Base-by-base conservation (phyloP, 2,888 invertebrate genomes). In the Drosophila dives region DNA sequence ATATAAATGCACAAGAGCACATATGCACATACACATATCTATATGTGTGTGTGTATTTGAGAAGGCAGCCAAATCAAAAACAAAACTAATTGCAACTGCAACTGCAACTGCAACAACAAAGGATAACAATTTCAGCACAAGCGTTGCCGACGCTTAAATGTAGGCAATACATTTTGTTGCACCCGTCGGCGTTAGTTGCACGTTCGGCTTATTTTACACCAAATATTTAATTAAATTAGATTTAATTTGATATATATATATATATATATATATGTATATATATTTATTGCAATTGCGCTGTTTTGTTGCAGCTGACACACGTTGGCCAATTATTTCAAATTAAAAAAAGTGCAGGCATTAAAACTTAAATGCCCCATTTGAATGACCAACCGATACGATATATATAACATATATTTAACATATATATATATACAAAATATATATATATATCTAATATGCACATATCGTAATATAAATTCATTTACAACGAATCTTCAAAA, bases 51-150 rank as follows among this genome's bases (percentile, higher is more conserved):
- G 63, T 48, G 72, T 7, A 7, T 15, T 20, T 42, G 42, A 6
- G 42, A 60, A 72, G 66, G 73, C 77, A 81, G 84, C 81, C 87
- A 85, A 89, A 89, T 85, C 87, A 87, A 82, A 87, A 87, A 80
- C 89, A 87, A 87, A 87, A 80, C 84, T 73, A 86, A 86, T 75
- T 74, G 71, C 77, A 81, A 69, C 66, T 59, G 33, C 34, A 56
- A 64, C 64, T 66, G 42, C 56, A 72, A 49, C 64, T 65, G 45
- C 26, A 67, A 66, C 77, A 64, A 56, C 69, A 65, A 51, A 34
- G 53, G 36, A 53, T 60, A 62, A 53, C 50, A 38, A 62, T 80
- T 62, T 63, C 40, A 60, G 45, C 32, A 40, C 45, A 58, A 61
- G 29, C 64, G 38, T 81, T 75, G 70, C 74, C 80, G 65, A 60